These are phyloP conservation scores for Tinamus guttatus DNA, from an alignment of 2,113 vertebrate genomes.

Conservation along the genomic window DNA sequence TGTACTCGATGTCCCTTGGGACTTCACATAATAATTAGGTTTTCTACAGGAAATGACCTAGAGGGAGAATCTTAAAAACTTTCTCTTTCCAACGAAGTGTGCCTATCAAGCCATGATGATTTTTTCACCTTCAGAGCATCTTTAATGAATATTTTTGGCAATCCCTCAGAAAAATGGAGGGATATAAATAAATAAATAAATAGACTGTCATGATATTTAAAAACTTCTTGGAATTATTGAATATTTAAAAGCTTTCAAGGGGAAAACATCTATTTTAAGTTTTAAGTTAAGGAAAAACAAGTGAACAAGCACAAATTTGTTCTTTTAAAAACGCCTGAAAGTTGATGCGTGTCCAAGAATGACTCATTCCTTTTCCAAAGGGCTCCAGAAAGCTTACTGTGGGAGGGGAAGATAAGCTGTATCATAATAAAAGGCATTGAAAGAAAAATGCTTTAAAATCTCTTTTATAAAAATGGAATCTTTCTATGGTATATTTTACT, in stretches of 20 bases:
- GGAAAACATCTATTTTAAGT: background rate
- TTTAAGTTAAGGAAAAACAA: background rate
- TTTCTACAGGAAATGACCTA: background rate
- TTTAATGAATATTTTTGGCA: background rate
- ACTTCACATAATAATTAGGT: background rate
- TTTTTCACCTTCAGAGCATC: background rate
- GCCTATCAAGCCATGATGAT: background rate
- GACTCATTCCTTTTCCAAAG: background rate
- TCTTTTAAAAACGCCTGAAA: background rate
- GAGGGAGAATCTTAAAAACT: background rate
- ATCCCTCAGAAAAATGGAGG: background rate
- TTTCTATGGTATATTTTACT: background rate
- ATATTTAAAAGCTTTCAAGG: background rate
- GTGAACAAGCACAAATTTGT: accelerated
- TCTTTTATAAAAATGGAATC: background rate
- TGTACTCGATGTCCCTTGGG: background rate
- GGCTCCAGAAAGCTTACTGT: background rate
- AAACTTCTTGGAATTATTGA: background rate
- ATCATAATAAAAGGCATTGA: background rate
- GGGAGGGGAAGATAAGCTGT: background rate
- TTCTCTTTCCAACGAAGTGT: background rate
- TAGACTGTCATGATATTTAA: background rate
- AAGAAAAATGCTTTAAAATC: background rate
- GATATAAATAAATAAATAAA: background rate
- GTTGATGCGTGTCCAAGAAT: background rate